Conservation (phyloP, 2,797 vertebrate genomes). For the Vultur gryphus region DNA sequence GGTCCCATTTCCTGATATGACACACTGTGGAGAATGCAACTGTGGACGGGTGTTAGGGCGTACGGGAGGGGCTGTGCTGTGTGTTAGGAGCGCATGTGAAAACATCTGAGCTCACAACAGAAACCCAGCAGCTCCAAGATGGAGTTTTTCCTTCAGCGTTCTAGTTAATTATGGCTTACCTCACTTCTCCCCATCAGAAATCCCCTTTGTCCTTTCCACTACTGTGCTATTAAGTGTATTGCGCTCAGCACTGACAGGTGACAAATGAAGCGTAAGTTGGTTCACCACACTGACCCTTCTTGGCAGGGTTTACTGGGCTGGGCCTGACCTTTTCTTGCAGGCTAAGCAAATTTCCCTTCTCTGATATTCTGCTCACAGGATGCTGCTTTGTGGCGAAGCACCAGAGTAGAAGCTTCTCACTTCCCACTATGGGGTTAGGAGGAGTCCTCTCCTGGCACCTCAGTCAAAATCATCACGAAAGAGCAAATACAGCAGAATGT, state of each 20-base stretch:
- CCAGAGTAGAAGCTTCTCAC: not conserved
- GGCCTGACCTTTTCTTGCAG: conserved; percentile 15
- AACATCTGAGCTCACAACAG: not conserved
- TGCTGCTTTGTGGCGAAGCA: not conserved
- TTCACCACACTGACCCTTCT: conserved; percentile 26
- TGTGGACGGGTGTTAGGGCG: not conserved
- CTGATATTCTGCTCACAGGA: not conserved
- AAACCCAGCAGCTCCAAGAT: not conserved
- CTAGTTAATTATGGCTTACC: conserved; percentile 23
- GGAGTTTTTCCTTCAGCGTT: not conserved
- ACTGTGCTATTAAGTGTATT: not conserved
- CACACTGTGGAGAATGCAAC: not conserved
- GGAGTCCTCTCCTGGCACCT: not conserved
- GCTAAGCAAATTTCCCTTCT: conserved; percentile 37
- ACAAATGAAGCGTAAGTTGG: conserved; percentile 31
- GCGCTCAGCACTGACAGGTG: not conserved
- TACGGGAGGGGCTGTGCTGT: not conserved
- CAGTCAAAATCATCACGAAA: not conserved
- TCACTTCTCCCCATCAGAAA: not conserved
- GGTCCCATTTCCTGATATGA: not conserved
- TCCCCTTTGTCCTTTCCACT: not conserved
- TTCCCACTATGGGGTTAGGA: not conserved
- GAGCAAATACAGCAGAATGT: not conserved
- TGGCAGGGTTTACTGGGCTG: not conserved
- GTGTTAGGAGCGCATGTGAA: not conserved